phyloP scores from a whole-genome alignment of 2,888 invertebrate genomes.

The Clepsis dumicolana region DNA sequence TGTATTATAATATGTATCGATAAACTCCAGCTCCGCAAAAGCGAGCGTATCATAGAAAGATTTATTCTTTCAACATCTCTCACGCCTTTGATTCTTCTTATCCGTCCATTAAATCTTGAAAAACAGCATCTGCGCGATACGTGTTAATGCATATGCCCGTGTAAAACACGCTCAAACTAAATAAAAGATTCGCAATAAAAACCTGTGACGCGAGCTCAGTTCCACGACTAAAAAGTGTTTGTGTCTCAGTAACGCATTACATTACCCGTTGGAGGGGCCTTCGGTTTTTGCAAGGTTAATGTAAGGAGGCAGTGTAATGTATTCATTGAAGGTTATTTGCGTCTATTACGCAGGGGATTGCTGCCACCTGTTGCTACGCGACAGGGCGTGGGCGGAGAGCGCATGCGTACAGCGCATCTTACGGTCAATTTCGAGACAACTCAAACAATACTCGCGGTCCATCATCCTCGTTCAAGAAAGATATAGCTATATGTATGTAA shows the following conservation, averaged over 20 bases:
- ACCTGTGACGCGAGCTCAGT: neutral
- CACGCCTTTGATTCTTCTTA: conserved; percentile 2
- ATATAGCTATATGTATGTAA: neutral
- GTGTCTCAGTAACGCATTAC: neutral
- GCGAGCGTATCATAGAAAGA: neutral
- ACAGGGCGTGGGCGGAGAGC: conserved; percentile 36
- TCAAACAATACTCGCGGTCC: neutral
- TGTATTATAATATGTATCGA: neutral
- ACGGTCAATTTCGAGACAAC: conserved; percentile 29
- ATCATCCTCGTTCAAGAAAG: neutral
- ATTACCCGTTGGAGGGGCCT: conserved; percentile 1
- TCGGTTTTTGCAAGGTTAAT: neutral
- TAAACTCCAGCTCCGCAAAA: neutral
- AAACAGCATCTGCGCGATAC: neutral
- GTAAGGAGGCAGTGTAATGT: conserved; percentile 42
- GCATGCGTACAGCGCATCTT: conserved; percentile 46
- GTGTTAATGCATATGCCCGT: conserved; percentile 20
- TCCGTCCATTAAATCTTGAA: conserved; percentile 17
- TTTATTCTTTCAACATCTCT: neutral
- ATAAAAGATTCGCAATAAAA: conserved; percentile 30
- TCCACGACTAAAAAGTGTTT: neutral
- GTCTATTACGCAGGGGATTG: conserved; percentile 30
- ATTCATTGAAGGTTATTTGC: conserved; percentile 37
- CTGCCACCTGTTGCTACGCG: conserved; percentile 51
- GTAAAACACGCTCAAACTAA: conserved; percentile 20